Evolutionary conservation across 2,797 vertebrate species (phyloP).

Genomic region (Takifugu rubripes): DNA sequence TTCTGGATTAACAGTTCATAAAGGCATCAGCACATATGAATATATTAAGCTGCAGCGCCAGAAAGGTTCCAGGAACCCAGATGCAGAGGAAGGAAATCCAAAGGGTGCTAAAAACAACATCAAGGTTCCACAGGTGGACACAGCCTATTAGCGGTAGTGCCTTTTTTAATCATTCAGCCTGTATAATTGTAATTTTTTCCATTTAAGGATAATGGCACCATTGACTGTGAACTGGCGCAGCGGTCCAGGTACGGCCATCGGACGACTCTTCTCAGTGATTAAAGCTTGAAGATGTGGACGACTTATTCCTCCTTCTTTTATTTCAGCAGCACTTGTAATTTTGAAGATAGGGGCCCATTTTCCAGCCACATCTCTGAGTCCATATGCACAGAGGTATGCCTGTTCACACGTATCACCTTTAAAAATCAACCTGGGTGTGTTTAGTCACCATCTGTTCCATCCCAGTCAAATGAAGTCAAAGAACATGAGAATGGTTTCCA

Average conservation of each 20-base stretch:
- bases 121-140: conserved; percentile 48
- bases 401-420: not conserved
- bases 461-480: conserved; percentile 59
- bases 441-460: conserved; percentile 5
- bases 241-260: conserved; percentile 57
- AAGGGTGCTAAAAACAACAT: conserved; percentile 17
- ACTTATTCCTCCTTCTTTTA: not conserved
- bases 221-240: conserved; percentile 64
- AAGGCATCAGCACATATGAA: conserved; percentile 78
- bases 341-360: conserved; percentile 44
- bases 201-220: conserved; percentile 48
- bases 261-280: not conserved
- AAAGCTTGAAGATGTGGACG: not conserved
- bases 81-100: conserved; percentile 30
- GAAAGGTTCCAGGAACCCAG: conserved; percentile 28
- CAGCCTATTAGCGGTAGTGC: too few relatives aligned
- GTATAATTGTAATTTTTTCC: not conserved
- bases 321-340: conserved; percentile 55
- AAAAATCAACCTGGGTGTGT: not conserved
- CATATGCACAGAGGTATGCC: conserved; percentile 69
- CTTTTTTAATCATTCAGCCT: not conserved
- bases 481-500: conserved; percentile 45
- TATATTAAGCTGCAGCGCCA: conserved; percentile 61
- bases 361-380: conserved; percentile 53
- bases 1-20: conserved; percentile 57